phyloP scores from a whole-genome alignment of 1,140 invertebrate species.

The Drosophila tani region DNA sequence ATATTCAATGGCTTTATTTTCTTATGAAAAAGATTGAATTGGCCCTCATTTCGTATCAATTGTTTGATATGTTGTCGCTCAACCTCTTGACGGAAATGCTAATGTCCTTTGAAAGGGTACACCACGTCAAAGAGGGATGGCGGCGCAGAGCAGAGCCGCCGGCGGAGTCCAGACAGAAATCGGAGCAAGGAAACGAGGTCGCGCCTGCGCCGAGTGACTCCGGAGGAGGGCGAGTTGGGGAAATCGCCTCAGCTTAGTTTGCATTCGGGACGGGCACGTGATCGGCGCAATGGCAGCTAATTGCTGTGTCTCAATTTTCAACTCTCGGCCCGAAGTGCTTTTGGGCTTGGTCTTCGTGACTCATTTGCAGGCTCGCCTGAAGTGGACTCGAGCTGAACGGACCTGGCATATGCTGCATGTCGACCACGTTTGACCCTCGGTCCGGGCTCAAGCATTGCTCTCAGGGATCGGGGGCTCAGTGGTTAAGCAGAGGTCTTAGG shows the following conservation, averaged over 20 bases:
- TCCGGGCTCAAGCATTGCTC: slow-evolving; percentile 18
- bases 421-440: slow-evolving; percentile 53
- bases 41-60: neutral
- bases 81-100: neutral
- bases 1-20: too few species aligned
- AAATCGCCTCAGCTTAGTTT: slow-evolving; percentile 25
- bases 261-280: slow-evolving; percentile 32
- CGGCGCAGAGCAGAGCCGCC: slow-evolving; percentile 9
- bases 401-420: slow-evolving; percentile 51
- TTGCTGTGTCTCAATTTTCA: slow-evolving; percentile 69
- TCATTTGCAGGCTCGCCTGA: slow-evolving; percentile 44
- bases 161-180: slow-evolving; percentile 29
- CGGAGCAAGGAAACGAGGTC: slow-evolving; percentile 56
- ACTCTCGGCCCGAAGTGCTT: slow-evolving; percentile 29
- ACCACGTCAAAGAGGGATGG: neutral
- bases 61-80: accelerated
- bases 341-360: slow-evolving; percentile 61
- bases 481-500: slow-evolving; percentile 25
- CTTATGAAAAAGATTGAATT: too few species aligned
- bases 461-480: slow-evolving; percentile 36
- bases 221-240: slow-evolving; percentile 1
- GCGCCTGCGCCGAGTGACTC: slow-evolving; percentile 55
- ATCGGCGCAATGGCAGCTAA: slow-evolving; percentile 62
- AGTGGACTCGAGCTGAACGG: slow-evolving; percentile 36
- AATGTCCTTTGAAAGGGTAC: slow-evolving; percentile 13